These are phyloP conservation scores for Chloroclysta siterata DNA, from an alignment of 2,888 invertebrate species.

Conservation along the genomic window DNA sequence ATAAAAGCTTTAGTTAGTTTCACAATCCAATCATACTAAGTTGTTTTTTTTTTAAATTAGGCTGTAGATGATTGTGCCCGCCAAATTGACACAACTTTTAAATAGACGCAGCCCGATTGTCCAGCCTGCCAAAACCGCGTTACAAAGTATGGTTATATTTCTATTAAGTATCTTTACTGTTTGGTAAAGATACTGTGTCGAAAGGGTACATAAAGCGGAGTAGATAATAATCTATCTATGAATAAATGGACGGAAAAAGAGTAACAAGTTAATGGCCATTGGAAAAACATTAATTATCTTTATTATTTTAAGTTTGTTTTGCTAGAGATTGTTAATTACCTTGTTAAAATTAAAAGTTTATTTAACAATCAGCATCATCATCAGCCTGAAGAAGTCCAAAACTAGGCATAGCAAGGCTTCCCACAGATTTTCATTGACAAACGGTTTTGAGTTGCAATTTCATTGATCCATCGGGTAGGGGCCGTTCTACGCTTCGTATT, in stretches of 20 bases:
- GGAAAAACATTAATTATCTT: conserved; percentile 27
- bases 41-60: no score
- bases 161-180: conserved; percentile 10
- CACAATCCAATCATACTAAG: no score
- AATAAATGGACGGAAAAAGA: conserved; percentile 34
- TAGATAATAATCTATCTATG: conserved; percentile 37
- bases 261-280: conserved; percentile 30
- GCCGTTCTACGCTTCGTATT: no score
- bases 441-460: no score
- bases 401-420: no score
- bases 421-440: no score
- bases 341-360: not conserved
- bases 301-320: conserved; percentile 5
- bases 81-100: no score
- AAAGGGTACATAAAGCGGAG: conserved; percentile 35
- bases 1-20: no score
- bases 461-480: no score
- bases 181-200: conserved; percentile 18
- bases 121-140: no score
- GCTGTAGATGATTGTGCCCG: no score
- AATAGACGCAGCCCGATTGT: no score
- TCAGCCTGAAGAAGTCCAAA: not conserved
- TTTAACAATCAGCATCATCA: not conserved
- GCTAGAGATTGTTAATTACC: not conserved
- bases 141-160: not conserved